Evolutionary conservation across 2,113 vertebrate species (phyloP), one percentile per base, ranked within the genome.

Genomic region (Thalassarche chlororhynchos): DNA sequence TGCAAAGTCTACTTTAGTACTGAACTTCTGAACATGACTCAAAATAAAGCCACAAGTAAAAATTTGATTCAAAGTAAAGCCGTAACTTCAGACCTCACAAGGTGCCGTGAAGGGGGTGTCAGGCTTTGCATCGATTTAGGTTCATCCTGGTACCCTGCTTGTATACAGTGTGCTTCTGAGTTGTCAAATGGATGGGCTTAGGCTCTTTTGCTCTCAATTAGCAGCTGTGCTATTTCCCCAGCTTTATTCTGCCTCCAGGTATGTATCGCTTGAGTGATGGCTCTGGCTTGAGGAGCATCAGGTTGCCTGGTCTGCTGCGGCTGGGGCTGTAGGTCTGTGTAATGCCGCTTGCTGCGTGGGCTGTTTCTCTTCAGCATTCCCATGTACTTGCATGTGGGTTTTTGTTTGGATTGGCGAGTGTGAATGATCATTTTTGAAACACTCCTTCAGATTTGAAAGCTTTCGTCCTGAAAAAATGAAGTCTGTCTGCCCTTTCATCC

Each of bases 281-380:
- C 88, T 78, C 17, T 60, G 75, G 31, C 64, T 75, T 0, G 5
- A 47, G 81, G 34, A 80, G 78, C 66, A 64, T 76, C 47, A 54
- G 74, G 58, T 75, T 49, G 47, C 54, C 66, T 8, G 10, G 6
- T 14, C 65, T 38, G 46, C 49, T 54, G 25, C 4, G 6, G 34
- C 51, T 34, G 52, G 49, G 64, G 40, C 85, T 74, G 62, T 28
- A 40, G n/a, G 49, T 47, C 84, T 10, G 17, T 7, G 40, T 23
- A 8, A 18, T 13, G 24, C 44, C 0, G 0, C 84, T 80, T 5
- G 0, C 70, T 34, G 78, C 1, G 0, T 0, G 1, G 46, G 31
- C 46, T 90, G 12, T 79, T 92, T 69, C 79, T 70, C 52, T 55
- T 82, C 9, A 55, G 29, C 38, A 4, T 80, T 95, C 58, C 87